Evolutionary conservation across 2,113 vertebrate genomes (phyloP), one percentile per base, ranked within the genome.

Genomic region (Eudyptes chrysolophus): DNA sequence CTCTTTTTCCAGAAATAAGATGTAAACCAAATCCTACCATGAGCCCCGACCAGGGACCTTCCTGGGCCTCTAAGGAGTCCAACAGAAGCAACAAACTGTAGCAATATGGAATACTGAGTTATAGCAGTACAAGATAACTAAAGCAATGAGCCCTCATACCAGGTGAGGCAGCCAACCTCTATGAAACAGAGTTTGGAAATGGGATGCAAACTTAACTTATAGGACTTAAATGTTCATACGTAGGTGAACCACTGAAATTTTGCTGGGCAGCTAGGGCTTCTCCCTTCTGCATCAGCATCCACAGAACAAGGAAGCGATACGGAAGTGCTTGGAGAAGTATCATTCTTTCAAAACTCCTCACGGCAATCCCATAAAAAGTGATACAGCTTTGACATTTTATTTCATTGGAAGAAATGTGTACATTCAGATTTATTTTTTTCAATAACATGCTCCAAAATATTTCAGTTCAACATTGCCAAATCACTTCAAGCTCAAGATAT

Each of bases 31-130:
- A 46, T 15, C 65, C 65, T 19, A 44, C 58, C 15, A 1, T 1
- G 7, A 29, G 51, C 38, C 29, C 65, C 3, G 8, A 2, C 0
- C 44, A 10, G 60, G 38, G 60, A 42, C 46, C 46, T 36, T 34
- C 55, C 77, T 8, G 55, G 13, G 9, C 42, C 62, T 21, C 26
- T 2, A 2, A 17, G 20, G 69, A 54, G 38, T 10, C 61, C 76
- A 34, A 30, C 30, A 16, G 36, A 58, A 29, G 27, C 60, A 27
- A 22, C 36, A 25, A 34, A 17, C 22, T 5, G 18, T 0, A 34
- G 30, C 65, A 32, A 1, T 4, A 19, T 0, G n/a, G 40, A 49
- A 40, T 2, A 12, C 10, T 3, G 40, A 30, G 54, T 1, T 10
- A 24, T 0, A 55, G 72, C 19, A 54, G 49, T 3, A 13, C 30